Evolutionary conservation across 2,113 vertebrate species (phyloP).

Genomic region (Stictonetta naevosa): DNA sequence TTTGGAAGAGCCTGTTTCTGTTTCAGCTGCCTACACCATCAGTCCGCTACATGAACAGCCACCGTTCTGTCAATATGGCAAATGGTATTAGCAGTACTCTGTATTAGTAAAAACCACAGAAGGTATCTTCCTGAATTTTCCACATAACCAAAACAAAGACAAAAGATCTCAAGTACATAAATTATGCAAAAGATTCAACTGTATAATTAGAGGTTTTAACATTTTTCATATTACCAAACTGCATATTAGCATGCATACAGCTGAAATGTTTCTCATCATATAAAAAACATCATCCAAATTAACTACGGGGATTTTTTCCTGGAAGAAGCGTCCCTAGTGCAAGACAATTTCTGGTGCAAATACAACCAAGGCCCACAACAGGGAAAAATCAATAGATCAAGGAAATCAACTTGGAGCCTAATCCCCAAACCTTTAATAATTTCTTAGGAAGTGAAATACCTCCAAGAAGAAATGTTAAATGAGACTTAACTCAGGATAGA

Average conservation of each 20-base stretch:
- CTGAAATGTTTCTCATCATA: background rate
- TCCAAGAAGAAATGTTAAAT: background rate
- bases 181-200: background rate
- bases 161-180: background rate
- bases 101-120: background rate
- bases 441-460: background rate
- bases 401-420: background rate
- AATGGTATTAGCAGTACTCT: constrained; percentile 10
- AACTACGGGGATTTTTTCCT: background rate
- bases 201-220: background rate
- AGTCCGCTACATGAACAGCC: background rate
- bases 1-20: constrained; percentile 17
- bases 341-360: background rate
- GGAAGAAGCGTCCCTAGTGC: background rate
- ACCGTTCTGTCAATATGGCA: constrained; percentile 34
- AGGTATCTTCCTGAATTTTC: background rate
- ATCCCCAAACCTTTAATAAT: background rate
- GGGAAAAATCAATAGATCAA: background rate
- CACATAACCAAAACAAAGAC: background rate
- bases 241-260: background rate
- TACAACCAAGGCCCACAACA: background rate
- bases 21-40: constrained; percentile 9
- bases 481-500: background rate
- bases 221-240: background rate
- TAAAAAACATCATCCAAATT: background rate